Base-by-base conservation (phyloP, 1,140 invertebrate species). In the Aphelenchoides fujianensis region DNA sequence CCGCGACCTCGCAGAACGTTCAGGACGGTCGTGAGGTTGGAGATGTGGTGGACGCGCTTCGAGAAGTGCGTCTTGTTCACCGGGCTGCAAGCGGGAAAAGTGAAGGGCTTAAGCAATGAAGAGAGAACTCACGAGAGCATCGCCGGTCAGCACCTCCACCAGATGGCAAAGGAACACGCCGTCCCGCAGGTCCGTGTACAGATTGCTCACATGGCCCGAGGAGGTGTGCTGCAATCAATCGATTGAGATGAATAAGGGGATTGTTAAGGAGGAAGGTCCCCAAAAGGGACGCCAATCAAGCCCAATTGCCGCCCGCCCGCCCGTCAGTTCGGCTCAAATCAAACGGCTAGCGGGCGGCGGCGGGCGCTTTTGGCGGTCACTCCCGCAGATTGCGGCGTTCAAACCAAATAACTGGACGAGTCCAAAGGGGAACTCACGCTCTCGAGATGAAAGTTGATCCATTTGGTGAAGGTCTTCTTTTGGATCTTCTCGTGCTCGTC, bases 401-500 rank as follows among this genome's bases (percentile, higher is more conserved):
- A n/a, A n/a, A n/a, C n/a, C n/a, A n/a, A n/a, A n/a, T n/a, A n/a
- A n/a, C n/a, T n/a, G n/a, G n/a, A n/a, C n/a, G n/a, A n/a, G n/a
- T n/a, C n/a, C n/a, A n/a, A n/a, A 3, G 3, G 5, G 53, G 71
- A 68, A 83, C 86, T 90, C 88, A 97, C 94, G 91, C 95, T 93
- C 78, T 90, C 91, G 80, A 98, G 88, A 88, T 95, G 94, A 84
- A 93, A 95, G 88, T 98, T 98, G 86, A 97, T 96, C 95, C 95
- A 98, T 88, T 97, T 97, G 79, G 95, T 93, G 86, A 98, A 98
- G 68, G 95, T 97, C 85, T 97, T 97, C 89, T 97, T 97, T 86
- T 98, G 95, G 63, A 97, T 94, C 85, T 93, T 89, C 88, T 97
- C 95, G 88, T 98, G 94, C 88, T 97, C 95, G 90, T 97, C 95